Evolutionary conservation across 2,113 vertebrate genomes (phyloP), one percentile per base, ranked within the genome.

Genomic region (Alectura lathami): DNA sequence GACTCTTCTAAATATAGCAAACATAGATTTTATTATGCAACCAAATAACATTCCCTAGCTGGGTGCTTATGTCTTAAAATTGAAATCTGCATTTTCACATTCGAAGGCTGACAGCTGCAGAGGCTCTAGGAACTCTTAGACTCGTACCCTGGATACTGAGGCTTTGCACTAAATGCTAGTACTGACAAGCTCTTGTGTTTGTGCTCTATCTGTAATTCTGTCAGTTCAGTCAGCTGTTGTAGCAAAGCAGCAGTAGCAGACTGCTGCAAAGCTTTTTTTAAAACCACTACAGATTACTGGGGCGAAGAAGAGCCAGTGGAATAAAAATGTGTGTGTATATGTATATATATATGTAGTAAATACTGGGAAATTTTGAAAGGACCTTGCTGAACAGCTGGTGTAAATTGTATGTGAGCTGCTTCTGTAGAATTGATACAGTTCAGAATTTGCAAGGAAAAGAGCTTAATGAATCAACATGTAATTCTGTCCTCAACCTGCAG

Each of bases 51-150:
- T 83, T 89, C 91, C 69, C 66, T 90, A 73, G 43, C 76, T 94
- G 57, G 6, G 27, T 91, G 83, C 93, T 91, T 94, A 93, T 81
- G 90, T 74, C 90, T 96, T 92, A 62, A 75, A 91, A 93, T 21
- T 17, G 51, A 91, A 90, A 91, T 93, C 88, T 95, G 57, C 76
- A 72, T 94, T 94, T 96, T 88, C 57, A 62, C 2, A 3, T 88
- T 90, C 90, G 86, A 88, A 88, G 43, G 76, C 7, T 95, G 96
- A 93, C 94, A 95, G 90, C 93, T 95, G 93, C 93, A 88, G 48
- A 82, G 74, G 86, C 76, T 93, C 64, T 72, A 82, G 79, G 88
- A 96, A 72, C 48, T 86, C 74, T 57, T 57, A 77, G 36, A 36
- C 76, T 90, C 73, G 50, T 34, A 84, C 26, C 73, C 91, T 78